Evolutionary conservation across 1,140 invertebrate genomes (phyloP), one percentile per base, ranked within the genome.

Genomic region (Leptinotarsa undecemlineata): DNA sequence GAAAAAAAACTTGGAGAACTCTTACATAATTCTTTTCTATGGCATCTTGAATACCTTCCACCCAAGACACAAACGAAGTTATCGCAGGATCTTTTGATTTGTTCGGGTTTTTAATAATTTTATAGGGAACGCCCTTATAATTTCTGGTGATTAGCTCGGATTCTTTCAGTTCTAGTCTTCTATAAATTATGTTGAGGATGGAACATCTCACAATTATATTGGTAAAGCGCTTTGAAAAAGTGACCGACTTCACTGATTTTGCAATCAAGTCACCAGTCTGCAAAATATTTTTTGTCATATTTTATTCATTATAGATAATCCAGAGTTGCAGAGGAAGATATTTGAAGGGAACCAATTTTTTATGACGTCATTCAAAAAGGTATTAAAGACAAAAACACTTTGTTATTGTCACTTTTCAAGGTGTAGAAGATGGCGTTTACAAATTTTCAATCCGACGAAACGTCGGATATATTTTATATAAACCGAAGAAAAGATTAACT

Each of bases 1-100:
- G 15, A 14, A 6, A 17, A 14, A 19, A 15, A 5, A 5, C 4
- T 57, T 57, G 51, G n/a, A n/a, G 0, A 57, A n/a, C 3, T 57
- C 63, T 64, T 64, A 64, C 63, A 33, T 64, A 64, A 64, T 64
- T 64, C 20, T 33, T 64, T 21, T 64, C 26, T 19, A 64, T 20
- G 17, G 63, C 63, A 21, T 64, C 63, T 64, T 21, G 14, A 33
- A 64, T 64, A 20, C 63, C 63, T 6, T 23, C 63, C 21, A 64
- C 14, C 63, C 63, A 64, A 21, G 63, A 64, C 14, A 20, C 14
- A 64, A 23, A 64, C n/a, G 20, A 15, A 64, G 4, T 21, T 33
- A 64, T 19, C 15, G 20, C n/a, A 15, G 63, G 63, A 64, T 64
- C 63, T 21, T 64, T 64, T 14, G 20, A 15, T 20, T 64, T 64